Evolutionary conservation across 2,888 invertebrate species (phyloP).

Genomic region (Glyphotaelius pellucidus): DNA sequence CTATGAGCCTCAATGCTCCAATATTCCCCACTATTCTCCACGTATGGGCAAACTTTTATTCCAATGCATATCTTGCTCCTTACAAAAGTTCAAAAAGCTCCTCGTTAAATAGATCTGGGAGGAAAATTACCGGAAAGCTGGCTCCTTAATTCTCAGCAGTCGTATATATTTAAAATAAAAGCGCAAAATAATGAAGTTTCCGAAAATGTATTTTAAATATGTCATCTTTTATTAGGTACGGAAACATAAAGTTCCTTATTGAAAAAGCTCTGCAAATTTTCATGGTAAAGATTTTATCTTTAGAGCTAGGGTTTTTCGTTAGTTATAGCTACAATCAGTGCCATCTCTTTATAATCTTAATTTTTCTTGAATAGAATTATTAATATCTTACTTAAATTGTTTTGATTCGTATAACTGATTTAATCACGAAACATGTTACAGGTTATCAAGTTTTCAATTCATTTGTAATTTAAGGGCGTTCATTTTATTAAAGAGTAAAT

Average conservation of each 20-base stretch:
- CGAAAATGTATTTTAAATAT: too few relatives aligned
- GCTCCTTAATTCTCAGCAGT: not conserved
- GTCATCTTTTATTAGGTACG: not conserved
- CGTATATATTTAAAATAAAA: not conserved
- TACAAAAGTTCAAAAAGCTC: not conserved
- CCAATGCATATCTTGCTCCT: not conserved
- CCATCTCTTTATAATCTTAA: too few relatives aligned
- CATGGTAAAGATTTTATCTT: too few relatives aligned
- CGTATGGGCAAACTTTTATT: not conserved
- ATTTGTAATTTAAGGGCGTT: too few relatives aligned
- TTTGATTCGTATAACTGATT: too few relatives aligned
- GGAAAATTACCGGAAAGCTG: not conserved
- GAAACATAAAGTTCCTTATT: not conserved
- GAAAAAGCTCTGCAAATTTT: not conserved
- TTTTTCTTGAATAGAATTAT: too few relatives aligned
- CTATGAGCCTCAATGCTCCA: not conserved
- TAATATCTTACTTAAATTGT: too few relatives aligned
- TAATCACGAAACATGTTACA: too few relatives aligned
- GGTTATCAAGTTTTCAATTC: too few relatives aligned
- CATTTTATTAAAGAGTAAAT: too few relatives aligned
- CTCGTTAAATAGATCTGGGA: not conserved
- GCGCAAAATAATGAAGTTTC: not conserved
- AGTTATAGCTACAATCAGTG: too few relatives aligned
- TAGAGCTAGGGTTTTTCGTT: too few relatives aligned
- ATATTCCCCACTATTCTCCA: not conserved